A percentile compares a stretch with the other conserved stretches of the same genome.
These are phyloP conservation scores for Xiphias gladius DNA, from an alignment of 2,113 vertebrate genomes.

Conservation along the genomic window DNA sequence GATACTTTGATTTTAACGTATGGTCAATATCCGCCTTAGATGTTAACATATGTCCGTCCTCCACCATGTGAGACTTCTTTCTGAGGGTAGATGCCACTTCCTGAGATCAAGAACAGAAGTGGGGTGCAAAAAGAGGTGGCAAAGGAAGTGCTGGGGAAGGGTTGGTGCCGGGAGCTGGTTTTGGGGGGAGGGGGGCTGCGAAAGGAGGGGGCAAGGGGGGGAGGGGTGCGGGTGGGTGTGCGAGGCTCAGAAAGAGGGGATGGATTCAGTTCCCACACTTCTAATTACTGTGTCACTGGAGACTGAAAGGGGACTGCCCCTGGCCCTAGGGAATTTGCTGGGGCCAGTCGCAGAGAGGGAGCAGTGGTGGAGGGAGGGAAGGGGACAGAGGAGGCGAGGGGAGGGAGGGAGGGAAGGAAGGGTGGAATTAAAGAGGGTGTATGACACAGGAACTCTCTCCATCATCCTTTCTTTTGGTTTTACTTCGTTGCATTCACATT, in stretches of 20 bases:
- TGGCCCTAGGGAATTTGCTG: slow-evolving; percentile 77
- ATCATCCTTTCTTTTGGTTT: slow-evolving; percentile 71
- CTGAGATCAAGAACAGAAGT: slow-evolving; percentile 44
- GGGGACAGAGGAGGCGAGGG: slow-evolving; percentile 27
- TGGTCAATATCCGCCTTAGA: neutral
- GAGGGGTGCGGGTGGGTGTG: slow-evolving; percentile 68
- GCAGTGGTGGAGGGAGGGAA: slow-evolving; percentile 53
- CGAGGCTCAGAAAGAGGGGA: slow-evolving; percentile 82
- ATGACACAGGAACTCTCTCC: slow-evolving; percentile 83
- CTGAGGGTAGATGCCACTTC: slow-evolving; percentile 36
- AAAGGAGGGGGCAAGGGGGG: slow-evolving; percentile 67
- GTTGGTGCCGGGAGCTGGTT: slow-evolving; percentile 58
- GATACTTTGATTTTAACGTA: neutral
- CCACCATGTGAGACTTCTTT: slow-evolving; percentile 2
- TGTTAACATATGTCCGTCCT: neutral
- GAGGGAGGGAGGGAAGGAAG: slow-evolving; percentile 48
- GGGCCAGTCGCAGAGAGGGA: slow-evolving; percentile 73
- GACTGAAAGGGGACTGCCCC: slow-evolving; percentile 88
- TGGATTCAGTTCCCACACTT: slow-evolving; percentile 89
- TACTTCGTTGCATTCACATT: slow-evolving; percentile 81
- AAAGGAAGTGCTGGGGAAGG: slow-evolving; percentile 60
- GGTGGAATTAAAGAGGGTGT: slow-evolving; percentile 73
- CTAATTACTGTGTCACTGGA: slow-evolving; percentile 88
- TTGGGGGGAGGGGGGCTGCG: slow-evolving; percentile 65
- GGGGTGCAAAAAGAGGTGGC: slow-evolving; percentile 61